Conservation (phyloP, 2,888 invertebrate genomes). For the Liopterus haemorrhoidalis region DNA sequence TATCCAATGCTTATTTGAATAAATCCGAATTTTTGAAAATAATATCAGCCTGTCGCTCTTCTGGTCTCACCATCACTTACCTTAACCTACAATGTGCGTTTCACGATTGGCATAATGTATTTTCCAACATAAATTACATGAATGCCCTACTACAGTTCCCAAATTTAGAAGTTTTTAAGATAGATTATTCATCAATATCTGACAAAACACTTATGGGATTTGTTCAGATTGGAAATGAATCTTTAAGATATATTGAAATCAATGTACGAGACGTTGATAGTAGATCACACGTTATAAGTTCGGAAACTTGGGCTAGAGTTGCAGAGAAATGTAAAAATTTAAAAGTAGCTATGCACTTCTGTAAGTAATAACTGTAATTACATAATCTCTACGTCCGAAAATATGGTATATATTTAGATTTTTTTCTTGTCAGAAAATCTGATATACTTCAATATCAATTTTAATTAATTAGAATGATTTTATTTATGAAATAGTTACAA, state of each 20-base stretch:
- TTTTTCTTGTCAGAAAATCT: constrained; percentile 33
- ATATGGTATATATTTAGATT: background rate
- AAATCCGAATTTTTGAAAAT: constrained; percentile 45
- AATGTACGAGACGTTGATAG: constrained; percentile 45
- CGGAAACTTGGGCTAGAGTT: constrained; percentile 45
- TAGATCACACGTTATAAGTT: constrained; percentile 42
- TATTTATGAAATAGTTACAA: too few species aligned
- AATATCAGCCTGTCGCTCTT: constrained; percentile 43
- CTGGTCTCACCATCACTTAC: constrained; percentile 40
- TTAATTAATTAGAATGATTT: too few species aligned
- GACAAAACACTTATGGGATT: constrained; percentile 44
- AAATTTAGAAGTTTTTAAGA: constrained; percentile 41
- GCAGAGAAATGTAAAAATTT: constrained; percentile 43
- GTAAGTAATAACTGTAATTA: constrained; percentile 30
- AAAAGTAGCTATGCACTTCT: constrained; percentile 40
- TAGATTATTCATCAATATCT: constrained; percentile 48
- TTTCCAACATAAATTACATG: constrained; percentile 33
- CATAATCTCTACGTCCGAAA: constrained; percentile 21
- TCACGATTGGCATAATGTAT: constrained; percentile 43
- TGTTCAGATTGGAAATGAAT: constrained; percentile 41
- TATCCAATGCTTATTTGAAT: constrained; percentile 46
- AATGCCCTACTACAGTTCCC: constrained; percentile 42
- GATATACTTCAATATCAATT: too few species aligned
- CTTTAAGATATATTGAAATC: constrained; percentile 43
- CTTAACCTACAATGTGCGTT: constrained; percentile 47